Base-by-base conservation (phyloP, 1,140 invertebrate species). In the Hylyphantes graminicola region DNA sequence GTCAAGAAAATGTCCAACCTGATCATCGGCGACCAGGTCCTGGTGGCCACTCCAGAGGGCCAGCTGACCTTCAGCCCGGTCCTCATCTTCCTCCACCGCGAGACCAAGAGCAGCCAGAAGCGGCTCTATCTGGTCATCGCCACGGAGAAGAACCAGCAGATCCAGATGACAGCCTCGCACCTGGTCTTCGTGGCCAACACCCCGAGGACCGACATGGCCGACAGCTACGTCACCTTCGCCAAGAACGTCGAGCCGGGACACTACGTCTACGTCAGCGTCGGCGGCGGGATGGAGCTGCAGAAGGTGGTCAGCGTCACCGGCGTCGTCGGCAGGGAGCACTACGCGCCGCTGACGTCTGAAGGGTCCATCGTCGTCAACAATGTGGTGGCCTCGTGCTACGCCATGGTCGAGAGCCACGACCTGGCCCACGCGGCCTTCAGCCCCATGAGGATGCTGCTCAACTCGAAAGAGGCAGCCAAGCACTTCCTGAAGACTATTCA, bases 351-450 rank as follows among this genome's bases (percentile, higher is more conserved):
- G 13, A 99, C 98, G 0, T 89, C 89, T 17, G 92, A 93, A 11
- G 98, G 98, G 0, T 98, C 94, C 48, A 90, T 99, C 12, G 91
- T 99, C 48, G 95, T 99, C 0, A 94, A 99, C 89, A 94, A 94
- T 84, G 93, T 98, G 6, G 92, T 97, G 0, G 95, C 95, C 2
- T 98, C 97, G 0, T 99, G 97, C 89, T 99, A 99, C 90, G 97
- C 97, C 0, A 91, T 96, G 11, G 92, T 99, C 15, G 92, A 95
- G 88, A 95, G 94, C 89, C 96, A 97, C 87, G 89, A 90, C 10
- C 85, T 98, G 68, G 97, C 96, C 7, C 97, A 98, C 88, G 92
- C 92, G 88, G 93, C 94, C 0, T 95, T 98, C 89, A 90, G 93
- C 7, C 97, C 97, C 0, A 89, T 96, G 73, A 91, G 97, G 65